Evolutionary conservation across 2,888 invertebrate species (phyloP), one percentile per base, ranked within the genome.

Genomic region (Nymphalis urticae): DNA sequence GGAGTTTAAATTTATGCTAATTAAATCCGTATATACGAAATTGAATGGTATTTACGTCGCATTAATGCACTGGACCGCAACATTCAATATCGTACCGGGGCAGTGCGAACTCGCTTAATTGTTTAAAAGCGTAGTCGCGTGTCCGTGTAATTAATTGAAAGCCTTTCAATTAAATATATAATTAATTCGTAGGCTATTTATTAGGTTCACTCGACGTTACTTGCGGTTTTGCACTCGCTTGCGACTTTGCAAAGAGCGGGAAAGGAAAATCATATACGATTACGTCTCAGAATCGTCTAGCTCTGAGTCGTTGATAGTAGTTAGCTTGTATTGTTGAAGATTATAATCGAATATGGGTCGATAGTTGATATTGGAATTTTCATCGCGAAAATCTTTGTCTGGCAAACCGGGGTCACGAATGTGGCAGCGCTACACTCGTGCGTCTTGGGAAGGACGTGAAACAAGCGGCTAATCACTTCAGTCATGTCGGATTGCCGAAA

Each of bases 121-220:
- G 85, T 81, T 86, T 85, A 79, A 86, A 85, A 86, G 86, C 84
- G 72, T 80, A 66, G 75, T 66, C 70, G 72, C 66, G 36, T 66
- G 61, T 59, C 62, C 58, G 58, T 54, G 66, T 71, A 69, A 68
- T 68, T 71, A 65, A 62, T 65, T 68, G 60, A 71, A 61, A 64
- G 69, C 61, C 42, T 64, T 62, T 56, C 64, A 65, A 56, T 61
- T 56, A 62, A 36, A 48, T 24, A 13, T 56, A 32, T 32, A 32
- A 32, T 32, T 58, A 27, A 62, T 68, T 68, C 58, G 51, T 59
- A 27, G 21, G 53, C n/a, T 17, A 51, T 51, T 51, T 48, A 62
- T 62, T 50, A n/a, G 19, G 19, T 32, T 8, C 2, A 17, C 32
- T 7, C 8, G 56, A 17, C 10, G 56, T 56, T 32, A 7, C n/a